These are phyloP conservation scores for Stenotaenia linearis DNA, from an alignment of 2,888 invertebrate species.

Conservation along the genomic window DNA sequence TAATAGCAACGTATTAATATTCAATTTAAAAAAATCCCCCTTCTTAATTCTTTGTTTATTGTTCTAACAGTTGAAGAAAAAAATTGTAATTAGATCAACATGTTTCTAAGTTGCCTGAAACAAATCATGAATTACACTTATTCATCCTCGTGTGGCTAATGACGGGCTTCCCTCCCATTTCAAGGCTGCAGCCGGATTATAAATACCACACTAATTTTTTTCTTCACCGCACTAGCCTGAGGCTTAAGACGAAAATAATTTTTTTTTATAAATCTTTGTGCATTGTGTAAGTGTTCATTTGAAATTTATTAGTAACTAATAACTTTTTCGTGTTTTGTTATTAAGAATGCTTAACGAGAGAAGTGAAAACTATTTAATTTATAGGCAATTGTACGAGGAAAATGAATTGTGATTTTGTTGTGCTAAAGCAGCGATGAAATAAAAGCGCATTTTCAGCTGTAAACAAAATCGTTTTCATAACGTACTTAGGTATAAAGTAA, in stretches of 20 bases:
- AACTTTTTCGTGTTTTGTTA: too few species aligned
- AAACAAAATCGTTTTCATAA: conserved; percentile 5
- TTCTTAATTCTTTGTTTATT: not conserved
- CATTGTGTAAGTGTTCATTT: not conserved
- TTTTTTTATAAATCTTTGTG: not conserved
- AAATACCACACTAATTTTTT: not conserved
- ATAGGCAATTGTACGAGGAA: too few species aligned
- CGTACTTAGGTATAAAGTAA: not conserved
- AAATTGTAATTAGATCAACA: not conserved
- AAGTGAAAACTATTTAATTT: not conserved
- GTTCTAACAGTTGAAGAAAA: not conserved
- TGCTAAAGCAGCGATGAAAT: not conserved
- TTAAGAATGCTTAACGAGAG: too few species aligned
- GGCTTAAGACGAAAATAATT: not conserved
- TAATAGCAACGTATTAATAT: too few species aligned
- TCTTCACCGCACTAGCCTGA: not conserved
- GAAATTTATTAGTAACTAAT: too few species aligned
- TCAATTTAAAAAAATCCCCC: not conserved
- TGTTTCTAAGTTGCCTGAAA: not conserved
- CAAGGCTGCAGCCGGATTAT: not conserved
- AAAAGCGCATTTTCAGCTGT: not conserved
- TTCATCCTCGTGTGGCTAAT: conserved; percentile 11
- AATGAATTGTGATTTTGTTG: not conserved
- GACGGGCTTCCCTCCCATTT: conserved; percentile 10
- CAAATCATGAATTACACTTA: conserved; percentile 28